Evolutionary conservation across 1,140 invertebrate genomes (phyloP).

Genomic region (Spodoptera litura): DNA sequence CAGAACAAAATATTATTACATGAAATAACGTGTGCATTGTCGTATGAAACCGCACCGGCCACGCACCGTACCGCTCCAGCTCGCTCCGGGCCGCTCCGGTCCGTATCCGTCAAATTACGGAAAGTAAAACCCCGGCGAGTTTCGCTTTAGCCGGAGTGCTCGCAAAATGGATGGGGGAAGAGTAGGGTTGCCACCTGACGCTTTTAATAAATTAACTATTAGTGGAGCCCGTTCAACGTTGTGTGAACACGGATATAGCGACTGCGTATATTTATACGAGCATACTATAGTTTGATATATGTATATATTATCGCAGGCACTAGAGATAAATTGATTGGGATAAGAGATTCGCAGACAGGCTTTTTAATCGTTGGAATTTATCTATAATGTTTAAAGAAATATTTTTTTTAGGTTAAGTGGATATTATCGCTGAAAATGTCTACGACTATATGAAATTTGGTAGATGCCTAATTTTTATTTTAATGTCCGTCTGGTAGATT

Average conservation of each 20-base stretch:
- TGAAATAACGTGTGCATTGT: no score
- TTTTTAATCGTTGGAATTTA: no score
- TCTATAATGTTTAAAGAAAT: no score
- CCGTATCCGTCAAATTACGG: slow-evolving; percentile 43
- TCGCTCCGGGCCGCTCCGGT: not conserved
- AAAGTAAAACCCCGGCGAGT: slow-evolving; percentile 43
- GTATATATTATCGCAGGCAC: not conserved
- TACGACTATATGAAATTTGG: no score
- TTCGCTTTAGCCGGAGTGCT: slow-evolving; percentile 36
- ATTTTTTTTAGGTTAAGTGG: no score
- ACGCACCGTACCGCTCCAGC: not conserved
- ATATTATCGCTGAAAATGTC: no score
- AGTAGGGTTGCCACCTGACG: slow-evolving; percentile 10
- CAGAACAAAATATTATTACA: not conserved
- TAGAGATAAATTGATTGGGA: no score
- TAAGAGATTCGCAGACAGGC: no score
- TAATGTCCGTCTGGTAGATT: no score
- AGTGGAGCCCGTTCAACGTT: slow-evolving; percentile 1
- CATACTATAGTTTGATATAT: not conserved
- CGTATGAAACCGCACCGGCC: not conserved
- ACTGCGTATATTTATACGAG: no score
- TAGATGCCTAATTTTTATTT: no score
- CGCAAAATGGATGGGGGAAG: slow-evolving; percentile 29
- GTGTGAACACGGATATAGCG: not conserved
- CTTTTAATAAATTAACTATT: slow-evolving; percentile 36